Conservation (phyloP, 2,888 invertebrate species). For the Tholera decimalis region DNA sequence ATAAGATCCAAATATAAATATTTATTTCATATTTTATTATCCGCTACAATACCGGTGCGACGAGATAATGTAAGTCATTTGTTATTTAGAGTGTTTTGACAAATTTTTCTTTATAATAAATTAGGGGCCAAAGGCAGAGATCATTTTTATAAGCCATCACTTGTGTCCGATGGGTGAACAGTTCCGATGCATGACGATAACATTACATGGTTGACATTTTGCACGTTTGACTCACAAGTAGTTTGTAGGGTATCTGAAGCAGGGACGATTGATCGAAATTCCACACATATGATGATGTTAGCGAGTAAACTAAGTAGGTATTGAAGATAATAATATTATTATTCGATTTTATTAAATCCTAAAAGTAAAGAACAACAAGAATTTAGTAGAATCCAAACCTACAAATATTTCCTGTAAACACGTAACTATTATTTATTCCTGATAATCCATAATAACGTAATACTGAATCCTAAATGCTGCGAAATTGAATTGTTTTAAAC, state of each 20-base stretch:
- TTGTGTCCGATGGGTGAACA: slow-evolving; percentile 83
- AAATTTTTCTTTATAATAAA: slow-evolving; percentile 78
- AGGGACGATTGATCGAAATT: slow-evolving; percentile 45
- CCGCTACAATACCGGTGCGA: slow-evolving; percentile 86
- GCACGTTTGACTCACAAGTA: slow-evolving; percentile 84
- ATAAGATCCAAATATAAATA: slow-evolving; percentile 58
- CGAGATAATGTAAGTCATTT: slow-evolving; percentile 90
- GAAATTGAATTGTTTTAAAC: slow-evolving; percentile 84
- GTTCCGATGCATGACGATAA: slow-evolving; percentile 86
- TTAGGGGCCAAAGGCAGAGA: slow-evolving; percentile 78
- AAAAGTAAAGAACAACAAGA: slow-evolving; percentile 48
- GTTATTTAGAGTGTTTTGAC: slow-evolving; percentile 82
- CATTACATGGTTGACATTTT: slow-evolving; percentile 74
- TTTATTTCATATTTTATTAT: slow-evolving; percentile 81
- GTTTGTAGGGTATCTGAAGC: slow-evolving; percentile 67
- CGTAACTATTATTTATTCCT: slow-evolving; percentile 45
- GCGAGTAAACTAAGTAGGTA: slow-evolving; percentile 44
- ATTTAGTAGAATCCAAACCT: slow-evolving; percentile 53
- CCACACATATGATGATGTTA: slow-evolving; percentile 45
- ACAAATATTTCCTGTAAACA: slow-evolving; percentile 49
- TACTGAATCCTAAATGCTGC: slow-evolving; percentile 67
- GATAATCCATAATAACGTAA: slow-evolving; percentile 49
- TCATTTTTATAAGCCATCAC: slow-evolving; percentile 80
- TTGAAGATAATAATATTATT: slow-evolving; percentile 40
- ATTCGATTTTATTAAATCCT: slow-evolving; percentile 55